Conservation (phyloP, 2,888 invertebrate genomes). For the Syritta pipiens region DNA sequence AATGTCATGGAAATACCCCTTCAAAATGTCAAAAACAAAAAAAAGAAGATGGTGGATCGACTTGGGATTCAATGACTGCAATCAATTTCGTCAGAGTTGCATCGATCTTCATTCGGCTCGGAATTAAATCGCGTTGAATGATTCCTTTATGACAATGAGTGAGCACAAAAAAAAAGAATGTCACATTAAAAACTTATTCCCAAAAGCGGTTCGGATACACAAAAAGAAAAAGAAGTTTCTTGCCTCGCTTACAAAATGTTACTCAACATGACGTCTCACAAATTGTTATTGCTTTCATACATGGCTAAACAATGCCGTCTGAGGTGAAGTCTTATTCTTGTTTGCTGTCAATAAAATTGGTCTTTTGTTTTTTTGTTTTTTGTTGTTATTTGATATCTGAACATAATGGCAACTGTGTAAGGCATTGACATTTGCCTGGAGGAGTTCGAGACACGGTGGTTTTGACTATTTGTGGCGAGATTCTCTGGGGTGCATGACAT, state of each 20-base stretch:
- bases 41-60: constrained; percentile 1
- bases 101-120: constrained; percentile 22
- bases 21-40: constrained; percentile 9
- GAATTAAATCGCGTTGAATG: not conserved
- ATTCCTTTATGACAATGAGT: not conserved
- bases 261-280: constrained; percentile 52
- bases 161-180: constrained; percentile 3
- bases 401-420: constrained; percentile 5
- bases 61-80: constrained; percentile 31
- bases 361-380: not conserved
- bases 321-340: constrained; percentile 46
- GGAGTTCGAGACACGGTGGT: too few relatives aligned
- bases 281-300: constrained; percentile 43
- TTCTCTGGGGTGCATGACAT: too few relatives aligned
- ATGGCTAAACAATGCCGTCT: constrained; percentile 14
- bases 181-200: constrained; percentile 35
- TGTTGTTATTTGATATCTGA: constrained; percentile 11
- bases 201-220: not conserved
- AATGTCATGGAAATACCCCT: constrained; percentile 53
- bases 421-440: constrained; percentile 47
- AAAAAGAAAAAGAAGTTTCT: not conserved
- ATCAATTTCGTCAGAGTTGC: constrained; percentile 38
- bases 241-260: constrained; percentile 22
- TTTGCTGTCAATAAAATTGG: constrained; percentile 41
- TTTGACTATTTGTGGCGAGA: too few relatives aligned